phyloP scores from a whole-genome alignment of 2,888 invertebrate genomes.

The Napeogenes inachia region DNA sequence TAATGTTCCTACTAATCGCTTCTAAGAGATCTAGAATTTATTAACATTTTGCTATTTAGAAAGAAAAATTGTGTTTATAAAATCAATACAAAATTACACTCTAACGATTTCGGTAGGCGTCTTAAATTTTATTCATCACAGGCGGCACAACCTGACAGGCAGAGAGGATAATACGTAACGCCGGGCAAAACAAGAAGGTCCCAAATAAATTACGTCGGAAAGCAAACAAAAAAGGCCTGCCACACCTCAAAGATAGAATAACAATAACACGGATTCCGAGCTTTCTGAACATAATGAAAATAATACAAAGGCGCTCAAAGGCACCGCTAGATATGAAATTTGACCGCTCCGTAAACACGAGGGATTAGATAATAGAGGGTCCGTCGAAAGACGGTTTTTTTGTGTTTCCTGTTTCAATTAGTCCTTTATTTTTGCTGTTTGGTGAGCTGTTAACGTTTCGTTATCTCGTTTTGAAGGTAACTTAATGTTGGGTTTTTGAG shows the following conservation, averaged over 20 bases:
- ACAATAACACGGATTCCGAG: conserved; percentile 59
- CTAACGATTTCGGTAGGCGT: conserved; percentile 40
- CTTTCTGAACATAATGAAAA: conserved; percentile 49
- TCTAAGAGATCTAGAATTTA: not conserved
- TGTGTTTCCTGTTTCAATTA: conserved; percentile 38
- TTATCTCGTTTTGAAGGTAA: conserved; percentile 24
- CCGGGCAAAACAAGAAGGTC: conserved; percentile 49
- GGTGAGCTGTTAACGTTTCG: conserved; percentile 28
- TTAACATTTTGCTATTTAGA: not conserved
- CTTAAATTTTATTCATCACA: conserved; percentile 45
- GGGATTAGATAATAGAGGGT: conserved; percentile 40
- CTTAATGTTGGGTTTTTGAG: conserved; percentile 11
- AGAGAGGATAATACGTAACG: conserved; percentile 49
- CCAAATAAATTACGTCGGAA: conserved; percentile 54
- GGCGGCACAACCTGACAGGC: conserved; percentile 47
- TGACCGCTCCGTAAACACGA: conserved; percentile 48
- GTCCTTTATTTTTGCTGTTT: conserved; percentile 35
- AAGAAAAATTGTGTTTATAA: not conserved
- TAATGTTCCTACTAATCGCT: conserved; percentile 27
- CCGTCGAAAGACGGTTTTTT: conserved; percentile 32
- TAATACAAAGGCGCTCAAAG: conserved; percentile 42
- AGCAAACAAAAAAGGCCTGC: conserved; percentile 53
- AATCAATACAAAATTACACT: conserved; percentile 14
- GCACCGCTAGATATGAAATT: conserved; percentile 46
- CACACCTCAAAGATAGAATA: conserved; percentile 65